A percentile compares a stretch with the other conserved stretches of the same genome.
Conservation (phyloP, 2,797 vertebrate species). For the Artibeus jamaicensis region DNA sequence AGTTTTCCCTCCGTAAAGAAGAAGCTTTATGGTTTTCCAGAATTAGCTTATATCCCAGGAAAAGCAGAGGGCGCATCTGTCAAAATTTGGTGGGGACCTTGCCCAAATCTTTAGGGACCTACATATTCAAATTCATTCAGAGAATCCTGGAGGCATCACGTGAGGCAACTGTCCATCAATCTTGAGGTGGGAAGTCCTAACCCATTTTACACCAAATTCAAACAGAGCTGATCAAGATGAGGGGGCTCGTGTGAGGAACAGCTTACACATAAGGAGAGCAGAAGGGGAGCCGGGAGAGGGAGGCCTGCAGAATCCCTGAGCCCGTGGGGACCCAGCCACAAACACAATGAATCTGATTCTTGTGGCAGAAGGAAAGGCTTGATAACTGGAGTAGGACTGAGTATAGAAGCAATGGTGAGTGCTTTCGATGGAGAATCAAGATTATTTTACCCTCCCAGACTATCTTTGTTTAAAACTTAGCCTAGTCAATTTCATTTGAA, state of each 20-base stretch:
- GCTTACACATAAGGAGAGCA: neutral
- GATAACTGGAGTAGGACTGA: neutral
- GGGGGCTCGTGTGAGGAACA: neutral
- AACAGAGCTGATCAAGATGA: neutral
- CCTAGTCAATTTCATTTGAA: conserved; percentile 60
- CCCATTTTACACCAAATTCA: neutral
- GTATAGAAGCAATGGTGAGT: neutral
- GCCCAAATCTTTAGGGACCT: neutral
- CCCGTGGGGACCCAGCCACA: neutral
- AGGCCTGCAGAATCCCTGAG: neutral
- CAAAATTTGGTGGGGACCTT: neutral
- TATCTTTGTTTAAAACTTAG: conserved; percentile 61
- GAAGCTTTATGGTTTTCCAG: neutral
- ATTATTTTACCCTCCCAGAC: neutral
- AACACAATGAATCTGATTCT: neutral
- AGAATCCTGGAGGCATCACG: neutral
- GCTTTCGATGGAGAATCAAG: neutral
- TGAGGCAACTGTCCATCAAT: neutral
- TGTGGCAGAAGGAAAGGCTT: neutral
- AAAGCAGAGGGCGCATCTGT: neutral
- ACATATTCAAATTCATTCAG: neutral
- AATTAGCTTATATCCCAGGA: neutral
- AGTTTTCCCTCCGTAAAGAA: neutral
- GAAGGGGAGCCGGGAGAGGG: neutral
- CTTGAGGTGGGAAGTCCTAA: neutral